Evolutionary conservation across 35 echinoderm and acorn worm species (phyloP), one percentile per base, ranked within the genome.

Genomic region (Apostichopus parvimensis): DNA sequence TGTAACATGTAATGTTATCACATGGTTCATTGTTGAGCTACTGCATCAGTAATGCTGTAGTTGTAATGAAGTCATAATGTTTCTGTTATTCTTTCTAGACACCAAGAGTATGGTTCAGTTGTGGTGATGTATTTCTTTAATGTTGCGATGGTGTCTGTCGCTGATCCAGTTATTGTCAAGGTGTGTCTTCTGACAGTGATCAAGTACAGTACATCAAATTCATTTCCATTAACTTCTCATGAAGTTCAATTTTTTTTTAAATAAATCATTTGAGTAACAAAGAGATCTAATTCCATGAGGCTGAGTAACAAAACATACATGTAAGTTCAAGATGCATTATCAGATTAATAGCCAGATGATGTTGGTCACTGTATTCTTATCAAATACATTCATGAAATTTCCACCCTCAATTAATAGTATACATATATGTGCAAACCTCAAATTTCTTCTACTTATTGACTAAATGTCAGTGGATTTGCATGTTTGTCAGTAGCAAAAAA

Each of bases 161-260:
- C 79, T 53, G 79, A 82, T 82, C 79, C 79, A 82, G 55, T 55
- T n/a, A 53, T 56, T 17, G 79, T 82, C 34, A 82, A 82, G 79
- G 79, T 82, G 55, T 6, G 79, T 82, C 52, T 34, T 82, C 4
- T 3, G 25, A 11, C 34, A 7, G 15, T 79, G 77, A 14, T 45
- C 34, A 45, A 45, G 34, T 45, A 45, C 34, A 45, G 34, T 45
- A 45, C 34, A 10, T 79, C 23, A n/a, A 9, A 8, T 18, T 22
- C 14, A 18, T 22, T 45, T 79, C 23, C 23, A 45, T 79, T 11
- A 10, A 79, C 9, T 9, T 25, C 28, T 79, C 9, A 25, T 79
- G 28, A 79, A 21, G 9, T 79, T 79, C 9, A n/a, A 6, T n/a
- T 2, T 6, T 14, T 45, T 24, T 0, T 25, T 8, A 4, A 21